Evolutionary conservation across 2,113 vertebrate species (phyloP).

Genomic region (mouse (Mus musculus)): GRCm39 chr7:35303501-35304000

Average conservation of each 20-base stretch:
- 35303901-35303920: background rate
- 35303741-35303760: fast-evolving
- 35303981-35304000: background rate
- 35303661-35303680: conserved; percentile 96
- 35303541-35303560: background rate
- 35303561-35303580: background rate
- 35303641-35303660: conserved; percentile 98
- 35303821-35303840: fast-evolving
- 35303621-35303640: conserved; percentile 89
- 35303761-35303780: fast-evolving
- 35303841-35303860: background rate
- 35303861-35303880: background rate
- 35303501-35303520: background rate
- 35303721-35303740: fast-evolving
- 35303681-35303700: conserved; percentile 96
- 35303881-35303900: background rate
- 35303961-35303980: background rate
- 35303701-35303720: conserved; percentile 96
- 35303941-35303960: background rate
- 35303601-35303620: conserved; percentile 2
- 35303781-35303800: fast-evolving
- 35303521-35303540: no score
- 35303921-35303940: background rate
- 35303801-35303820: fast-evolving
- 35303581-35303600: background rate